Conservation (phyloP, 2,113 vertebrate species). For the Neolamprologus hecqui region DNA sequence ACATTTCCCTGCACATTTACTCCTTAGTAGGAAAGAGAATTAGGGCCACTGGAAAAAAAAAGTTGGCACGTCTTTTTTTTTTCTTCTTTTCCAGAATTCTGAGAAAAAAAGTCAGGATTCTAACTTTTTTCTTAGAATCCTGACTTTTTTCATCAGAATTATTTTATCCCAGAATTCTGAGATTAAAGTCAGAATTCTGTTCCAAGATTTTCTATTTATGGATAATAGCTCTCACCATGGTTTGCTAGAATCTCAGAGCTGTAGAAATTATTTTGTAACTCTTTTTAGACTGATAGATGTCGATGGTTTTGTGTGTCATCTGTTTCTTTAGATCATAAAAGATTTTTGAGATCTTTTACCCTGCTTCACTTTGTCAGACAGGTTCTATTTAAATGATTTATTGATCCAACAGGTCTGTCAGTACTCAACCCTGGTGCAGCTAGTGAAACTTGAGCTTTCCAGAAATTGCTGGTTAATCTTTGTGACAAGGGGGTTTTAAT, state of each 20-base stretch:
- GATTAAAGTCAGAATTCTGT: background rate
- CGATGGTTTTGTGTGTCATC: background rate
- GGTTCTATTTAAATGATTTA: background rate
- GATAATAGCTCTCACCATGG: background rate
- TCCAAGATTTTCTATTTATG: background rate
- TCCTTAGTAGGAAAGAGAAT: background rate
- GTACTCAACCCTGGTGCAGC: background rate
- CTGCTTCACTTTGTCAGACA: background rate
- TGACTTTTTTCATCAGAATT: no score
- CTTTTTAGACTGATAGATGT: background rate
- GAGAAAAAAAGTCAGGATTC: background rate
- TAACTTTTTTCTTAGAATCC: background rate
- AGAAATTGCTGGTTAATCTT: background rate
- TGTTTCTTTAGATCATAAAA: background rate
- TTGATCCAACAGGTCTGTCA: background rate
- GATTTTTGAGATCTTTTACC: background rate
- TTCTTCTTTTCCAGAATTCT: background rate
- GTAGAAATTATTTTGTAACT: background rate
- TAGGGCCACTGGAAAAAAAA: fast-evolving
- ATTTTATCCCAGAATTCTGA: no score
- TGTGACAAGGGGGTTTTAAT: background rate
- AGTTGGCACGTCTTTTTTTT: fast-evolving
- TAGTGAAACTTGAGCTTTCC: background rate
- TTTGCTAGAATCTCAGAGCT: background rate
- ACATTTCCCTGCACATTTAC: background rate